Base-by-base conservation (phyloP, 2,888 invertebrate genomes). In the Tetragonisca angustula region DNA sequence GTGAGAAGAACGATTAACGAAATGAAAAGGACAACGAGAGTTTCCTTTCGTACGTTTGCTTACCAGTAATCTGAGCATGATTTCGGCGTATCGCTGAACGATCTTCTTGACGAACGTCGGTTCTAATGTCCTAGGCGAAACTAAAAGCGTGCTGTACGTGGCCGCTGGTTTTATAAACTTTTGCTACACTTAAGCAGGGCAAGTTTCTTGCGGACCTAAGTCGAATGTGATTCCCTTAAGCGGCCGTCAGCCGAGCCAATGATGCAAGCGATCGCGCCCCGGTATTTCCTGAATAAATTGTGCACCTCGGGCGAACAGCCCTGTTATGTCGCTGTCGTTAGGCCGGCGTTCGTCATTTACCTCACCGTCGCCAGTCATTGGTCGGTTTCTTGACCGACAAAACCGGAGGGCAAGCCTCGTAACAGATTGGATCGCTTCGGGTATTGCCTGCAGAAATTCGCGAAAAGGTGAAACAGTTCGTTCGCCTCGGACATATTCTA, bases 251-350 rank as follows among this genome's bases (percentile, higher is more conserved):
- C 81, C 83, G 81, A 72, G 61, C 27, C 69, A 71, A 72, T 94
- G 93, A 91, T 85, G 94, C 90, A 94, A 94, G 89, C 27, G 79
- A 82, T 88, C 90, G 90, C 92, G 90, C 91, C 90, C 90, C 90
- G 92, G 92, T 93, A 93, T 94, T 93, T 93, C 92, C 93, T 93
- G 92, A 93, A 93, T 93, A 92, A 92, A 93, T 92, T 90, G 88
- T 87, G 75, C 82, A 88, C 88, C 86, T 85, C 76, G 79, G 83
- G 85, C 84, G 76, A 32, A 36, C 67, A 67, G 76, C n/a, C 68
- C 52, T 78, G 61, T 78, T 81, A 76, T 49, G 76, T 74, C 79
- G 84, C 36, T 81, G 81, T 74, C 81, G 67, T 87, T 85, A 70
- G 76, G 36, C 56, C n/a, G 69, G 64, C 83, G 74, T 82, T 52